Base-by-base conservation (phyloP, 1,140 invertebrate genomes). In the Himalopsyche phryganea region DNA sequence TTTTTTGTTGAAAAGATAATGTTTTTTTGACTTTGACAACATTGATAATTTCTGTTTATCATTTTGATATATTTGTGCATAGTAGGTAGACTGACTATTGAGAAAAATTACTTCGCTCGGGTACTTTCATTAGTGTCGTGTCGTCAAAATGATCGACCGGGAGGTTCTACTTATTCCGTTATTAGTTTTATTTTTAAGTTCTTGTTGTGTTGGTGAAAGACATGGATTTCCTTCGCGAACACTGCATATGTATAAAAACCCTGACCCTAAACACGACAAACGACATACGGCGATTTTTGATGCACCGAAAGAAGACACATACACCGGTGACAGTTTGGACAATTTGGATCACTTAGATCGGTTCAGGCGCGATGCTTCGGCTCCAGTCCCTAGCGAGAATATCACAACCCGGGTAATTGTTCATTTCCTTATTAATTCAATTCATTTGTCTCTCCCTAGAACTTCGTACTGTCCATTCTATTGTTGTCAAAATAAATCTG, bases 391-490 rank as follows among this genome's bases (percentile, higher is more conserved):
- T 41, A 51, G 51, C 44, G 56, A 50, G 33, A 58, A 58, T 44
- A 58, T 58, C 42, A 58, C 56, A 4, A 58, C 56, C 48, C 49
- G 49, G 56, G 75, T 77, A 74, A 75, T 58, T 33, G 66, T 63
- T 44, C 23, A 68, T 71, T 69, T 76, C 67, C 69, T 70, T 67
- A 70, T 72, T 73, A 69, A 64, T 61, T 66, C 62, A 51, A 61
- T 66, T 67, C 56, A 56, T 60, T 45, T 53, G 13, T 36, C 35
- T 47, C 14, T 36, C 42, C 18, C n/a, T 35, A 11, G 36, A 40
- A 36, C 15, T 33, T 20, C 44, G 58, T 28, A 48, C 38, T 7
- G 20, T n/a, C n/a, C n/a, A n/a, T 57, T 56, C 40, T 35, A 52
- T 48, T 61, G 55, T 57, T 57, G 53, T 56, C 40, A 48, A 47